A percentile compares a stretch with the other conserved stretches of the same genome.
Evolutionary conservation across 1,140 invertebrate genomes (phyloP).

Genomic region (Whitmania pigra): DNA sequence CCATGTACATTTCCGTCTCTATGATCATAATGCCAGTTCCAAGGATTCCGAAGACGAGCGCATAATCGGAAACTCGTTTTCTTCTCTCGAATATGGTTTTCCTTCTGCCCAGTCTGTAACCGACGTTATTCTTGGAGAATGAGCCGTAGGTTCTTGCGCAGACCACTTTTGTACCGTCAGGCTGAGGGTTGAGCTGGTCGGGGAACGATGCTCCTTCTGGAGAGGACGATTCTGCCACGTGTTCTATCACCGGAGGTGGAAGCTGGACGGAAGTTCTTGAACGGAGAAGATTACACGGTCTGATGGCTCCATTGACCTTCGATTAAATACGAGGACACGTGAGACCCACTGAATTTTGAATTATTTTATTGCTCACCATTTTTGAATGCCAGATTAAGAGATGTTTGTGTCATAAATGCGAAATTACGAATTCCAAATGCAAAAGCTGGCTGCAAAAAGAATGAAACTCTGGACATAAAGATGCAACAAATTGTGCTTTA

Average conservation of each 20-base stretch:
- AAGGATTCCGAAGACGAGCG: conserved; percentile 93
- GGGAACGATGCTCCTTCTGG: neutral
- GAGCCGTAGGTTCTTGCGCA: neutral
- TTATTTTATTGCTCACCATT: too few relatives aligned
- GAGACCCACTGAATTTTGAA: too few relatives aligned
- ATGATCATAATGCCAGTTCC: conserved; percentile 80
- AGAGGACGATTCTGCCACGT: neutral
- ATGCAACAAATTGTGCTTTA: too few relatives aligned
- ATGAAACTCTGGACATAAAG: too few relatives aligned
- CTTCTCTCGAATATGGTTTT: conserved; percentile 94
- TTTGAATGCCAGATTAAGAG: too few relatives aligned
- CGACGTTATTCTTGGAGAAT: conserved; percentile 34
- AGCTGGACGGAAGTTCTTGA: conserved; percentile 72
- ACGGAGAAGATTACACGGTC: conserved; percentile 92
- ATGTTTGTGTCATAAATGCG: too few relatives aligned
- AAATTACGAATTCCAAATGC: too few relatives aligned
- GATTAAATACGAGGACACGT: too few relatives aligned
- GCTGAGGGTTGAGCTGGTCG: neutral
- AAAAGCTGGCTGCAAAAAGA: too few relatives aligned
- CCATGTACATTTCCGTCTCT: conserved; percentile 18
- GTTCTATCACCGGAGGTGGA: conserved; percentile 46
- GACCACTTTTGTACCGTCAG: neutral
- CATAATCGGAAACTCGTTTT: conserved; percentile 93
- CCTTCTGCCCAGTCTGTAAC: conserved; percentile 82
- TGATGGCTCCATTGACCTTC: conserved; percentile 83